Evolutionary conservation across 2,113 vertebrate species (phyloP).

Genomic region (Trichomycterus rosablanca): DNA sequence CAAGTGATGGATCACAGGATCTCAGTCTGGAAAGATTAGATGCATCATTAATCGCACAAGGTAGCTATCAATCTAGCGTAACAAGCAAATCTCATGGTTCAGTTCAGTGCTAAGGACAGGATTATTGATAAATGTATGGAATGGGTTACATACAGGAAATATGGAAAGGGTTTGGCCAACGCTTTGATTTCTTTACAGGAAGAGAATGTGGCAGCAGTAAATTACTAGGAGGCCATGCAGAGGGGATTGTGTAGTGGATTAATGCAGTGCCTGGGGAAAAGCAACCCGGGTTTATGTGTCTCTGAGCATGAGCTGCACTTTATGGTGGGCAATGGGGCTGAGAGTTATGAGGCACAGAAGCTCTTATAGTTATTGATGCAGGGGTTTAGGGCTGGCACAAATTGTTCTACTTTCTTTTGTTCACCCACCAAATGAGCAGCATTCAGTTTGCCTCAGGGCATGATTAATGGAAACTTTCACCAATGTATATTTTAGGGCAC

Average conservation of each 20-base stretch:
- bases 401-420: too few species aligned
- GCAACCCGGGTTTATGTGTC: constrained; percentile 34
- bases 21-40: neutral
- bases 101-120: constrained; percentile 43
- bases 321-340: neutral
- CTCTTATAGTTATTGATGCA: too few species aligned
- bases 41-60: neutral
- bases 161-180: constrained; percentile 52
- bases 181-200: constrained; percentile 56
- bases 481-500: too few species aligned
- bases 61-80: neutral
- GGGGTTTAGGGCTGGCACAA: too few species aligned
- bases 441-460: too few species aligned
- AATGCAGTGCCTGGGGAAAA: constrained; percentile 47
- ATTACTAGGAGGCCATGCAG: constrained; percentile 53
- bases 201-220: constrained; percentile 52
- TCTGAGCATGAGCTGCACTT: neutral
- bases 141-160: constrained; percentile 44
- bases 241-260: constrained; percentile 46
- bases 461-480: too few species aligned
- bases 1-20: neutral
- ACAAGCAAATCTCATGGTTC: neutral
- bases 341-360: constrained; percentile 25
- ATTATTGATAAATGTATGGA: constrained; percentile 59
- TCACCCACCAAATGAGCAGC: too few species aligned